A percentile compares a stretch with the other conserved stretches of the same genome.
Conservation (phyloP, 2,888 invertebrate species). For the Nezara viridula region DNA sequence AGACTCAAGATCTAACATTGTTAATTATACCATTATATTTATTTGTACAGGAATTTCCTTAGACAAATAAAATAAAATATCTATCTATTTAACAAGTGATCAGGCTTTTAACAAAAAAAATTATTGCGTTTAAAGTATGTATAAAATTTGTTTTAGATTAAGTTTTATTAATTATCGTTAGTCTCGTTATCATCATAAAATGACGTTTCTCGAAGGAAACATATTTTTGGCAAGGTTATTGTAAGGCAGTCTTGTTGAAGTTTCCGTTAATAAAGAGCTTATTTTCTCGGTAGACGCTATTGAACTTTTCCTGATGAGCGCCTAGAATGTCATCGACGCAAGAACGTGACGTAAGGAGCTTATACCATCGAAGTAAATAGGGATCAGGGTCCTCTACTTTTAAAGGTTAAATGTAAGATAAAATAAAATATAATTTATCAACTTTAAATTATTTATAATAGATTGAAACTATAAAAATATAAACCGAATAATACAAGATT, state of each 20-base stretch:
- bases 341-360: background rate
- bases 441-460: background rate
- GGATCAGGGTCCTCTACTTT: background rate
- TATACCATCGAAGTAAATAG: background rate
- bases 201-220: background rate
- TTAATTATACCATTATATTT: too few species aligned
- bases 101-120: too few species aligned
- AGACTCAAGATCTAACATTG: too few species aligned
- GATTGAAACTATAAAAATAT: too few species aligned
- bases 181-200: too few species aligned
- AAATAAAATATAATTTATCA: background rate
- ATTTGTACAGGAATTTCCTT: too few species aligned
- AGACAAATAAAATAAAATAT: too few species aligned
- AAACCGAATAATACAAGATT: too few species aligned
- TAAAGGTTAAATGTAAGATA: background rate
- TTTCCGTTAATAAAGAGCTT: background rate
- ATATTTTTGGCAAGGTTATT: background rate
- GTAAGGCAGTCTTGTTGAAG: background rate
- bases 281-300: background rate
- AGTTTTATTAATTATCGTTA: too few species aligned
- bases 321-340: background rate
- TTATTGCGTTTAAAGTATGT: too few species aligned
- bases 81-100: too few species aligned
- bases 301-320: background rate
- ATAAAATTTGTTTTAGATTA: too few species aligned